phyloP scores from a whole-genome alignment of 2,888 invertebrate species.

The Nesidiocoris tenuis region DNA sequence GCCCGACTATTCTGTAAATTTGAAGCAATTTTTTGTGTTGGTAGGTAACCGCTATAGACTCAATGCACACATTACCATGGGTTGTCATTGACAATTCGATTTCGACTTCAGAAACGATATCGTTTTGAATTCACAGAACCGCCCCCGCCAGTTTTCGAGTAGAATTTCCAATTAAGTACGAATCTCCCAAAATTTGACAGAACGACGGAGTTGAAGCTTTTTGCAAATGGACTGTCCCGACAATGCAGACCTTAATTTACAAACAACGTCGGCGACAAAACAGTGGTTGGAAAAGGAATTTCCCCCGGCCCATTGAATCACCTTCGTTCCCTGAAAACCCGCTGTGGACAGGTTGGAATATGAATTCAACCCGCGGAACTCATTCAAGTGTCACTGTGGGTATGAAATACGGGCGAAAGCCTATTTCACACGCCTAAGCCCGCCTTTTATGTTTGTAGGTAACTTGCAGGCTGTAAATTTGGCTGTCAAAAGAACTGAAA shows the following conservation, averaged over 20 bases:
- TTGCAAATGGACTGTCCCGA: background rate
- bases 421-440: constrained; percentile 23
- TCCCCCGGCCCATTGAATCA: constrained; percentile 4
- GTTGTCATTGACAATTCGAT: too few relatives aligned
- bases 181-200: too few relatives aligned
- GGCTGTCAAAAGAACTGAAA: constrained; percentile 33
- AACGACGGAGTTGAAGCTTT: background rate
- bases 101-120: too few relatives aligned
- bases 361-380: constrained; percentile 24
- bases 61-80: too few relatives aligned
- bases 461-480: constrained; percentile 32
- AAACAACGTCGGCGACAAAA: background rate
- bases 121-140: too few relatives aligned
- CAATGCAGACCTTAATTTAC: background rate
- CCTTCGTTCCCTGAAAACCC: constrained; percentile 10
- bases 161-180: too few relatives aligned
- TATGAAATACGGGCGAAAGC: constrained; percentile 27
- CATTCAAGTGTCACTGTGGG: constrained; percentile 31
- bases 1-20: too few relatives aligned
- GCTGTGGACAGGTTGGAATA: constrained; percentile 19
- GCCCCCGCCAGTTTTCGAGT: too few relatives aligned
- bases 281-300: background rate
- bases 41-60: too few relatives aligned
- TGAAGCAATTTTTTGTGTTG: too few relatives aligned
- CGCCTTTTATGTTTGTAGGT: constrained; percentile 20